Evolutionary conservation across 2,888 invertebrate genomes (phyloP).

Genomic region (Machimus rusticus): DNA sequence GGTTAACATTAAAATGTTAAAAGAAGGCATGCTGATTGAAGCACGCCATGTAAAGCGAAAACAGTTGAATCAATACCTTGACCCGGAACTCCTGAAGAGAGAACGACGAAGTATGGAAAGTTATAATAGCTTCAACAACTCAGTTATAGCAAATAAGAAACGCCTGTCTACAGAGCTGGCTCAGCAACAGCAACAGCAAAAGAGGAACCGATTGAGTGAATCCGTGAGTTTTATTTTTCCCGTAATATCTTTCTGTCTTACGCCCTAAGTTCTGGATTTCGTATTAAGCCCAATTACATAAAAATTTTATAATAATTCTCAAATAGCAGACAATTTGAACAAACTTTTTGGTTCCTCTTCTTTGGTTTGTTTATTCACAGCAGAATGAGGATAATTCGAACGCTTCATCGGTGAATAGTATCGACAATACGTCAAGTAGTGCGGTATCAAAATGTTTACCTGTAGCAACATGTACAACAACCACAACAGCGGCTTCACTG

Average conservation of each 20-base stretch:
- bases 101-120: conserved; percentile 72
- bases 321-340: conserved; percentile 34
- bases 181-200: conserved; percentile 52
- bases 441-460: conserved; percentile 49
- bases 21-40: conserved; percentile 70
- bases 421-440: conserved; percentile 54
- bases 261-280: conserved; percentile 1
- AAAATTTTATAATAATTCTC: neutral
- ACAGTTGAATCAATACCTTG: conserved; percentile 76
- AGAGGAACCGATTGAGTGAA: conserved; percentile 55
- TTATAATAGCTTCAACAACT: conserved; percentile 59
- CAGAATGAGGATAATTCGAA: conserved; percentile 59
- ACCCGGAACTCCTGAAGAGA: conserved; percentile 73
- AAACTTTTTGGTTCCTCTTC: conserved; percentile 41
- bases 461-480: conserved; percentile 46
- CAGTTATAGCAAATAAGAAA: conserved; percentile 59
- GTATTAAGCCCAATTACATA: neutral
- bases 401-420: conserved; percentile 55
- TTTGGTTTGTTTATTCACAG: conserved; percentile 39
- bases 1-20: conserved; percentile 30
- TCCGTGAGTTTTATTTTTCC: conserved; percentile 54
- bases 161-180: conserved; percentile 60
- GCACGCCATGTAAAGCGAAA: conserved; percentile 87
- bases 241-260: neutral
- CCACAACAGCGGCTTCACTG: conserved; percentile 49